Percentiles rank a stretch among this genome's conserved stretches.
phyloP scores from a whole-genome alignment of 1,140 invertebrate genomes.

The Aphaenogaster rudis region DNA sequence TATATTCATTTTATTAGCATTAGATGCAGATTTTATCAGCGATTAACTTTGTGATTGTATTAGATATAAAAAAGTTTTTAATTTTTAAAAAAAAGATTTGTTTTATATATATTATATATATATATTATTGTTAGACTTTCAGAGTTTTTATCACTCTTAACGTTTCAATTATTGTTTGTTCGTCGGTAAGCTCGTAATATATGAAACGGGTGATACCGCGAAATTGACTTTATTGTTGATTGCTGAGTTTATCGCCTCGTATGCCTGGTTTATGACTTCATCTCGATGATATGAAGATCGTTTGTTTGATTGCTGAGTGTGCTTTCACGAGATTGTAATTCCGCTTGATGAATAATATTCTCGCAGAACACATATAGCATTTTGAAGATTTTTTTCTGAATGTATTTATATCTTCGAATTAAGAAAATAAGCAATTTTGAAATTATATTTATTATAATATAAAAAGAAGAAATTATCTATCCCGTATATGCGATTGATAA shows the following conservation, averaged over 20 bases:
- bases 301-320: constrained; percentile 8
- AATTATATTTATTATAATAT: not conserved
- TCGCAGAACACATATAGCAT: not conserved
- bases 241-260: not conserved
- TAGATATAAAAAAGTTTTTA: not conserved
- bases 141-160: not conserved
- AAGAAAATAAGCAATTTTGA: not conserved
- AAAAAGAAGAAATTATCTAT: not conserved
- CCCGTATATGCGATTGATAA: not conserved
- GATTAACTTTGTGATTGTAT: not conserved
- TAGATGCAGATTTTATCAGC: not conserved
- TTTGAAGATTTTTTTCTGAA: not conserved
- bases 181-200: not conserved
- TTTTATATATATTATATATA: not conserved
- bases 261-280: not conserved
- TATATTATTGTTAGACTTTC: not conserved
- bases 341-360: not conserved
- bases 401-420: not conserved
- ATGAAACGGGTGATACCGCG: not conserved
- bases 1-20: not conserved
- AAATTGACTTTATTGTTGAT: constrained; percentile 21
- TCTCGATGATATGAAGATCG: constrained; percentile 17
- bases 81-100: not conserved
- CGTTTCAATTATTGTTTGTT: not conserved
- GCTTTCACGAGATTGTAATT: constrained; percentile 7